Base-by-base conservation (phyloP, 2,113 vertebrate genomes). In the Oncorhynchus nerka region DNA sequence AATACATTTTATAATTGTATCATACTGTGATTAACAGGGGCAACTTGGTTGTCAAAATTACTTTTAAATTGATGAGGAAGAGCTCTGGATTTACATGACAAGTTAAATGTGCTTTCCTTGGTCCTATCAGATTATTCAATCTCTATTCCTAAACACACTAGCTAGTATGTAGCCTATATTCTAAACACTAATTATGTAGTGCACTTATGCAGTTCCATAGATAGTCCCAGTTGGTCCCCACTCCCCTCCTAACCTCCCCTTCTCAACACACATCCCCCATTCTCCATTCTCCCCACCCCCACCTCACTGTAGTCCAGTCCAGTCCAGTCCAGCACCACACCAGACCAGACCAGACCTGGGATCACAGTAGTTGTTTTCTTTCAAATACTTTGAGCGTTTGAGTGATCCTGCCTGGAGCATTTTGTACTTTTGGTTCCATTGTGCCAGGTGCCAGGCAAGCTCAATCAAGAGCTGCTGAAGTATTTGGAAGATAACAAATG, bases 321-420 rank as follows among this genome's bases (percentile, higher is more conserved):
- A n/a, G 77, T 81, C 30, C 30, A 32, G 32, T 34, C 83, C 70
- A 85, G 87, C 82, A 80, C 79, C 81, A 75, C 77, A 81, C 79
- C 82, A 76, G 77, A 73, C 79, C 82, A 76, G 77, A 73, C 79
- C 82, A 76, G 77, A 73, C 20, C 51, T 55, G 51, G 51, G 51
- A 16, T 55, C 16, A 55, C 15, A 19, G 51, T 55, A 55, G 13
- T 19, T 19, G 51, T 55, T 55, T 19, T 55, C 16, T 55, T 55
- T 15, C 16, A 55, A 19, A 55, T 19, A 16, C 16, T 55, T 55
- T 55, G 15, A 55, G 16, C 1, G 1, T 19, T 55, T 1, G 51
- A 55, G 16, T 19, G 39, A 45, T 11, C 9, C 9, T 45, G 9
- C 39, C 39, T 45, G 39, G 9, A 45, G 39, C 2, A 9, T 45